Evolutionary conservation across 1,140 invertebrate species (phyloP), one percentile per base, ranked within the genome.

Genomic region (Choristoneura fumiferana): DNA sequence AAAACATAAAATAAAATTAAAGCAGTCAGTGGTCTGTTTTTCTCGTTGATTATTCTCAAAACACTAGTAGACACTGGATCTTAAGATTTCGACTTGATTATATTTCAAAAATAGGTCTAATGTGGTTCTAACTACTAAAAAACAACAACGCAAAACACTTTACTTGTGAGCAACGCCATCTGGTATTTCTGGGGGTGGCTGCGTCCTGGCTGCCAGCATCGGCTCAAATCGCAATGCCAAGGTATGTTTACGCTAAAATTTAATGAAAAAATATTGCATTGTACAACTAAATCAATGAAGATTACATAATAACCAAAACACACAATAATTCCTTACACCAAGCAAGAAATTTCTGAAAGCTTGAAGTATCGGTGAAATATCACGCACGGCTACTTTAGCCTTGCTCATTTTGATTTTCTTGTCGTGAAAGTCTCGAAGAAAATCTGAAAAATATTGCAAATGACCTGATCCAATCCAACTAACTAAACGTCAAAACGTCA

Each of bases 131-230:
- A 2, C 2, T 29, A 3, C 2, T 29, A 3, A 29, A 45, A 36
- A n/a, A 55, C 29, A 54, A n/a, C 35, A 35, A 54, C 33, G 12
- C 34, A 52, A 53, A 17, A 37, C 56, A 63, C 71, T 29, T 65
- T 77, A 91, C 87, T 93, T 93, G 79, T 95, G 93, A 52, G 92
- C 88, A 1, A 93, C 92, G 34, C 96, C 96, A 54, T 92, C 93
- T 10, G 96, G 96, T 22, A 97, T 67, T 40, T 91, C 72, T 35
- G 96, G 96, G 14, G 89, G 92, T 3, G 95, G 95, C 73, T 96
- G 95, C 35, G 94, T 95, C 67, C 95, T 91, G 9, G 91, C 86
- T 10, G 94, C 81, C 29, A 94, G 3, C 8, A 89, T 75, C 37
- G 94, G 91, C 60, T 92, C 89, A 71, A 92, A 95, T 75, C 95